phyloP scores from a whole-genome alignment of 2,113 vertebrate species.

The Trichechus manatus region DNA sequence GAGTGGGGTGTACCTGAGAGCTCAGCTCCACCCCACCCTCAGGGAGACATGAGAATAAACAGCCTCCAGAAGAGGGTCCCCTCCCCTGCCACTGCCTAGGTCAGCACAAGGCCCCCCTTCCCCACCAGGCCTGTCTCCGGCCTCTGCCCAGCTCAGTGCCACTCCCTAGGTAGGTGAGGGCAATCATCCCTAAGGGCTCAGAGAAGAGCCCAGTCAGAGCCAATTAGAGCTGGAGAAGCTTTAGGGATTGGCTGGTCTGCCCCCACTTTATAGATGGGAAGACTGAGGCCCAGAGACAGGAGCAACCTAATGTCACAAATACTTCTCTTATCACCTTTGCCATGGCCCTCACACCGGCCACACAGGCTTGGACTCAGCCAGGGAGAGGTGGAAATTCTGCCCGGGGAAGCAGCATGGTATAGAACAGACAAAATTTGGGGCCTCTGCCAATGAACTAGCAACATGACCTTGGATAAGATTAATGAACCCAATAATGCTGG shows the following conservation, averaged over 20 bases:
- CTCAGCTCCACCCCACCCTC: background rate
- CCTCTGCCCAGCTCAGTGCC: rapidly evolving
- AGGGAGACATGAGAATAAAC: background rate
- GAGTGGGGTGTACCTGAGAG: background rate
- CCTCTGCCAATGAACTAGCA: background rate
- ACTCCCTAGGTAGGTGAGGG: background rate
- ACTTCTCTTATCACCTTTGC: background rate
- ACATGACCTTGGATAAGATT: rapidly evolving
- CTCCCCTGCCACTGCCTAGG: background rate
- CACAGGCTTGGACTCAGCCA: background rate
- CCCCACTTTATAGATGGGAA: background rate
- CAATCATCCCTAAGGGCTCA: background rate
- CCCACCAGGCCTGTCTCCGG: background rate
- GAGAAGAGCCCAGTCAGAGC: background rate
- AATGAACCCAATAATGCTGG: rapidly evolving
- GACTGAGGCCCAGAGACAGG: background rate
- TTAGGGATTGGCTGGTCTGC: background rate
- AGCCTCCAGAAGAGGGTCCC: background rate
- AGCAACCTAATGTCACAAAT: background rate
- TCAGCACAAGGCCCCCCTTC: background rate
- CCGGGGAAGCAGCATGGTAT: background rate
- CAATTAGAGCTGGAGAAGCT: background rate
- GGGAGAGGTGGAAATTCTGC: background rate
- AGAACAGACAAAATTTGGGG: background rate
- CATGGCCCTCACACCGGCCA: background rate